A percentile compares a stretch with the other conserved stretches of the same genome.
Conservation (phyloP, 2,888 invertebrate genomes). For the Hirtodrosophila histrioides region DNA sequence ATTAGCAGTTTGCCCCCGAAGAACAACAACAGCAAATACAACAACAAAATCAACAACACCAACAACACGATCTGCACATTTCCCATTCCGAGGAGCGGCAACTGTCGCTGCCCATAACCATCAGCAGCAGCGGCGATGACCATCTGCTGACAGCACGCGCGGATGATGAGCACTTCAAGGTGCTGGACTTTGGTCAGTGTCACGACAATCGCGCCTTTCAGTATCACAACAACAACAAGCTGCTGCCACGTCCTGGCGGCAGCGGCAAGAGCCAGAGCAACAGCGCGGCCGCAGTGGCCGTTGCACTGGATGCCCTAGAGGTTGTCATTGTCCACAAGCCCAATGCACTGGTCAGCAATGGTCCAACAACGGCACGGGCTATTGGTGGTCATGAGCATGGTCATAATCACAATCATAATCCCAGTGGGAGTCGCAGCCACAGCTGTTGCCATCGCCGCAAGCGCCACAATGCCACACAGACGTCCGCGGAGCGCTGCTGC, state of each 20-base stretch:
- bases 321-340: slow-evolving; percentile 77
- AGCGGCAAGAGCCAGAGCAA: slow-evolving; percentile 60
- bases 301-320: slow-evolving; percentile 60
- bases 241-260: slow-evolving; percentile 63
- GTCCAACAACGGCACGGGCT: slow-evolving; percentile 14
- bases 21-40: slow-evolving; percentile 82
- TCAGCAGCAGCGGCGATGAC: slow-evolving; percentile 82
- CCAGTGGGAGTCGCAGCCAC: not conserved
- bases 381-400: slow-evolving; percentile 30
- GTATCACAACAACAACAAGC: slow-evolving; percentile 71
- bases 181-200: slow-evolving; percentile 67
- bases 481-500: slow-evolving; percentile 52
- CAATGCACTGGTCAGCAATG: slow-evolving; percentile 15
- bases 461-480: slow-evolving; percentile 83
- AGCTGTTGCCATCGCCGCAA: slow-evolving; percentile 67
- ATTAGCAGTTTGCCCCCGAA: slow-evolving; percentile 87
- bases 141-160: slow-evolving; percentile 81
- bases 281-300: slow-evolving; percentile 42
- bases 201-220: slow-evolving; percentile 84
- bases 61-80: slow-evolving; percentile 74
- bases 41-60: slow-evolving; percentile 81
- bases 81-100: slow-evolving; percentile 78
- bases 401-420: slow-evolving; percentile 1
- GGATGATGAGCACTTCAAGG: slow-evolving; percentile 76
- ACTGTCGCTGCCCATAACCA: slow-evolving; percentile 76